phyloP scores from a whole-genome alignment of 2,888 invertebrate species.

The Aleiodes testaceus region DNA sequence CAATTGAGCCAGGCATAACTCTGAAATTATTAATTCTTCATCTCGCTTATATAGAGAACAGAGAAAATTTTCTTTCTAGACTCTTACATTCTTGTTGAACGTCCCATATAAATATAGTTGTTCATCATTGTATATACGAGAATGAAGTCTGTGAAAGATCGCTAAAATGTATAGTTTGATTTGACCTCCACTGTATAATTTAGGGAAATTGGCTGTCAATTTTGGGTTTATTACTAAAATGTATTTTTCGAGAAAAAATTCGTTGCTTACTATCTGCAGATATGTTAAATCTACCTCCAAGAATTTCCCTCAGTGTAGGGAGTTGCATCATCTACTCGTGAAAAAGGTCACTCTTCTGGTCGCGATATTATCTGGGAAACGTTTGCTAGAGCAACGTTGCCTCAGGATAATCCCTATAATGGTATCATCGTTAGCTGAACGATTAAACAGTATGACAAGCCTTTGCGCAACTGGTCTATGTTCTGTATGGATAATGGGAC shows the following conservation, averaged over 20 bases:
- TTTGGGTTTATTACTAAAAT: too few relatives aligned
- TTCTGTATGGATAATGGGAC: background rate
- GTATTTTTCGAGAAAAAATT: constrained; percentile 42
- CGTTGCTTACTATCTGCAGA: constrained; percentile 21
- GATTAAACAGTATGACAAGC: constrained; percentile 33
- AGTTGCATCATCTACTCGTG: constrained; percentile 27
- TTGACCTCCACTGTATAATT: too few relatives aligned
- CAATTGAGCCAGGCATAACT: too few relatives aligned
- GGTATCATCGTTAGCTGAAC: background rate
- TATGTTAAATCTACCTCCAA: constrained; percentile 34
- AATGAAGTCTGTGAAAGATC: too few relatives aligned
- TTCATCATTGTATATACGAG: too few relatives aligned
- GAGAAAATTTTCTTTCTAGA: too few relatives aligned
- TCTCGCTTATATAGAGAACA: too few relatives aligned
- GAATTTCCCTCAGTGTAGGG: constrained; percentile 38
- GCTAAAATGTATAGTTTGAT: too few relatives aligned
- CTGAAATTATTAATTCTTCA: too few relatives aligned
- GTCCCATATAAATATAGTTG: too few relatives aligned
- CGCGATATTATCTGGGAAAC: constrained; percentile 56
- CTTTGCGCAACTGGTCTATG: constrained; percentile 11
- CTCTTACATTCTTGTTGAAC: too few relatives aligned
- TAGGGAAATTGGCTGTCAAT: too few relatives aligned
- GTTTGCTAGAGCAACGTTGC: constrained; percentile 38
- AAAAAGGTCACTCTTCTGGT: constrained; percentile 50
- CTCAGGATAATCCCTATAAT: background rate